A percentile compares a stretch with the other conserved stretches of the same genome.
Conservation (phyloP, 2,113 vertebrate genomes). For the Xyliphius kryptos region DNA sequence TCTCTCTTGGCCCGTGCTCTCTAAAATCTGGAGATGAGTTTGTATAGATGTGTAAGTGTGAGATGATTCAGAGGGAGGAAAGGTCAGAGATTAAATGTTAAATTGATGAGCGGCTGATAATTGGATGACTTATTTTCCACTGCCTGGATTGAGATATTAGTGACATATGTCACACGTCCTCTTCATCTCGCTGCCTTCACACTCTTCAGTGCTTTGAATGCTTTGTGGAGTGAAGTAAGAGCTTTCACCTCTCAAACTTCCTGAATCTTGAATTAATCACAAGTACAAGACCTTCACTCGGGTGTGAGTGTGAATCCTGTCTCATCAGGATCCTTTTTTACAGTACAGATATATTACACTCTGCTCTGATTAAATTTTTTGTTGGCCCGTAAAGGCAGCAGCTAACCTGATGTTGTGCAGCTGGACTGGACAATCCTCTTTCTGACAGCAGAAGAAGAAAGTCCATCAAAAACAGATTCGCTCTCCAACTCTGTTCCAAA, state of each 20-base stretch:
- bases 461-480: conserved; percentile 14
- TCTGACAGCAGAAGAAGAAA: not conserved
- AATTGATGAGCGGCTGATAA: conserved; percentile 17
- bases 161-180: too few species aligned
- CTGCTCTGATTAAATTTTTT: conserved; percentile 36
- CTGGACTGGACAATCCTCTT: conserved; percentile 12
- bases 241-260: conserved; percentile 9
- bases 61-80: conserved; percentile 19
- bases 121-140: not conserved
- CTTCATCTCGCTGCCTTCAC: conserved; percentile 5
- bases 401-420: conserved; percentile 35
- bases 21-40: not conserved
- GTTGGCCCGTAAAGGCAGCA: conserved; percentile 35
- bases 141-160: conserved; percentile 8
- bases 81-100: conserved; percentile 21
- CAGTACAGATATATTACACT: conserved; percentile 12
- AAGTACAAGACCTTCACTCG: not conserved
- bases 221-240: conserved; percentile 3
- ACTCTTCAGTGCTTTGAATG: not conserved
- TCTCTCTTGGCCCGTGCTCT: conserved; percentile 1
- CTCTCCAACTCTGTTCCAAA: conserved; percentile 11
- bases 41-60: conserved; percentile 3
- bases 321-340: conserved; percentile 13
- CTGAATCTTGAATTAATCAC: not conserved
- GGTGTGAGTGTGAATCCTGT: not conserved